These are phyloP conservation scores for Lordiphosa stackelbergi DNA, from an alignment of 1,140 invertebrate genomes.

Conservation along the genomic window DNA sequence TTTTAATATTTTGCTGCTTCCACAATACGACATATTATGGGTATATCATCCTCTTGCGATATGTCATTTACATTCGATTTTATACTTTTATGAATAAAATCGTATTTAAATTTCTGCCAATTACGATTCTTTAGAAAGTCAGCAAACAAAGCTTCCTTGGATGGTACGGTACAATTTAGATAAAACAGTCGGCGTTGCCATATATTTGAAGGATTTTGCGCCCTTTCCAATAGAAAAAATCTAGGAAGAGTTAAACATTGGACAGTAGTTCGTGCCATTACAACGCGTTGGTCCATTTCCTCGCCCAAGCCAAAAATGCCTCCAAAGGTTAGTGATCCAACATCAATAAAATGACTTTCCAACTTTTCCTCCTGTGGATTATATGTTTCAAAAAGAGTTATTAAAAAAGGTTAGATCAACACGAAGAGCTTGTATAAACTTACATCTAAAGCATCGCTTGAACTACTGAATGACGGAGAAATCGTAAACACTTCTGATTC, in stretches of 20 bases:
- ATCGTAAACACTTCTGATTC: conserved; percentile 1
- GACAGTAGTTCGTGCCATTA: conserved; percentile 78
- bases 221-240: conserved; percentile 79
- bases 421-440: neutral
- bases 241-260: conserved; percentile 79
- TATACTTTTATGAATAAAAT: conserved; percentile 67
- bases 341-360: conserved; percentile 69
- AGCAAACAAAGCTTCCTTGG: conserved; percentile 77
- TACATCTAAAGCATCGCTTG: neutral
- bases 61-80: conserved; percentile 3
- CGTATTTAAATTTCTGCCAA: conserved; percentile 78
- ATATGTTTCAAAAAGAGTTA: neutral
- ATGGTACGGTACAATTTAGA: conserved; percentile 79
- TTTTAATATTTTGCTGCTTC: conserved; percentile 20
- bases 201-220: conserved; percentile 80
- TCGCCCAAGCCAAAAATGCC: conserved; percentile 78
- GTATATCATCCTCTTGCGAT: conserved; percentile 54
- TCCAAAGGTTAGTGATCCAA: conserved; percentile 63
- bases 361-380: conserved; percentile 7
- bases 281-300: conserved; percentile 78
- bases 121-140: conserved; percentile 77
- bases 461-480: neutral
- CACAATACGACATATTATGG: conserved; percentile 67
- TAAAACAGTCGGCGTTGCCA: conserved; percentile 80
- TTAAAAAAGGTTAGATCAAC: neutral